These are phyloP conservation scores for Drosophila erecta DNA, from an alignment of 1,140 invertebrate species.

Conservation along the genomic window DNA sequence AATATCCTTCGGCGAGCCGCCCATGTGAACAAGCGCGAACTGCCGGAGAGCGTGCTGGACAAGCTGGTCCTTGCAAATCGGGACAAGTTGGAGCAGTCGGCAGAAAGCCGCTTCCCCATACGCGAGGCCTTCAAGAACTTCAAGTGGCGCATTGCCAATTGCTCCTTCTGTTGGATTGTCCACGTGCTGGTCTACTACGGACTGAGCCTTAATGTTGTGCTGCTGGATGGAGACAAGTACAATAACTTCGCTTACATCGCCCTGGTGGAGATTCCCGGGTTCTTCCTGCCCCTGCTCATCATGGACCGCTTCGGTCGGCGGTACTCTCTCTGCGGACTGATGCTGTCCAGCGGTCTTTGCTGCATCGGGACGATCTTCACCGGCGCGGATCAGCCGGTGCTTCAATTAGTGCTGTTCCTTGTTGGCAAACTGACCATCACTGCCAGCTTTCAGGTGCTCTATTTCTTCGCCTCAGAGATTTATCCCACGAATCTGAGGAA, in stretches of 20 bases:
- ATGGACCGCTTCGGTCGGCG: slow-evolving; percentile 88
- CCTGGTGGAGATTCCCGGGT: slow-evolving; percentile 90
- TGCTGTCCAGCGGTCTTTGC: slow-evolving; percentile 87
- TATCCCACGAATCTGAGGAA: slow-evolving; percentile 89
- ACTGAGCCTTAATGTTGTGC: slow-evolving; percentile 91
- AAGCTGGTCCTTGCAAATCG: slow-evolving; percentile 83
- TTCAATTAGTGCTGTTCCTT: slow-evolving; percentile 87
- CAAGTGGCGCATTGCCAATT: slow-evolving; percentile 87
- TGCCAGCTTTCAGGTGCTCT: slow-evolving; percentile 89
- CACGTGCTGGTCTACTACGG: slow-evolving; percentile 92
- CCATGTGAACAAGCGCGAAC: slow-evolving; percentile 88
- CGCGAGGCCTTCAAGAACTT: slow-evolving; percentile 86
- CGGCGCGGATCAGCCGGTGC: slow-evolving; percentile 40
- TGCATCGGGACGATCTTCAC: slow-evolving; percentile 78
- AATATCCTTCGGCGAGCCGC: slow-evolving; percentile 87
- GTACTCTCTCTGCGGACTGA: slow-evolving; percentile 86
- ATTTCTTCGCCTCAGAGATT: slow-evolving; percentile 90
- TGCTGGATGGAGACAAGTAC: slow-evolving; percentile 90
- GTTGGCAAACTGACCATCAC: slow-evolving; percentile 91
- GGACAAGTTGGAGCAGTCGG: slow-evolving; percentile 76
- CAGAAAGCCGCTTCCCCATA: slow-evolving; percentile 84
- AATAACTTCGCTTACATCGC: slow-evolving; percentile 90
- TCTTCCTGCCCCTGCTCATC: slow-evolving; percentile 88
- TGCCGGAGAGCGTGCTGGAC: slow-evolving; percentile 86
- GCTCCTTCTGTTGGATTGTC: slow-evolving; percentile 89